A percentile compares a stretch with the other conserved stretches of the same genome.
These are phyloP conservation scores for Acronicta psi DNA, from an alignment of 2,888 invertebrate species.

Conservation along the genomic window DNA sequence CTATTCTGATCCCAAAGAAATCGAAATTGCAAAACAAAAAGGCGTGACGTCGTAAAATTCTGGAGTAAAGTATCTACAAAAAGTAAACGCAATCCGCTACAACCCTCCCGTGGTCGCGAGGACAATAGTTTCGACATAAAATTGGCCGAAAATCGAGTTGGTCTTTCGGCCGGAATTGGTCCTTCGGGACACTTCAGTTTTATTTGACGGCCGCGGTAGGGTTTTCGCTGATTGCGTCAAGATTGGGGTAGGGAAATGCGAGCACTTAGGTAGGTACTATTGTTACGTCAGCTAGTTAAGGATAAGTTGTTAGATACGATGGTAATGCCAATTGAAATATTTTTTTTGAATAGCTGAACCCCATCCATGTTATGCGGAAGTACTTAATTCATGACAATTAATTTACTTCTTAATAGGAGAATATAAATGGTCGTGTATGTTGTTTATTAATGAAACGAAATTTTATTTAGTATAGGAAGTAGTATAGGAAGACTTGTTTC, in stretches of 20 bases:
- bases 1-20: conserved; percentile 38
- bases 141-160: conserved; percentile 41
- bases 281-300: conserved; percentile 34
- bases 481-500: too few species aligned
- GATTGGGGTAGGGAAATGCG: conserved; percentile 54
- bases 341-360: not conserved
- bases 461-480: too few species aligned
- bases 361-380: too few species aligned
- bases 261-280: conserved; percentile 31
- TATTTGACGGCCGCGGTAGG: conserved; percentile 48
- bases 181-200: conserved; percentile 48
- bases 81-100: conserved; percentile 25
- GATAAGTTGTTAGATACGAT: conserved; percentile 19
- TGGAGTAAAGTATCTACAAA: conserved; percentile 2
- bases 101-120: conserved; percentile 17
- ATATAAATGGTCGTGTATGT: too few species aligned
- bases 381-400: too few species aligned
- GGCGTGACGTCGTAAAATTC: conserved; percentile 44
- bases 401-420: too few species aligned
- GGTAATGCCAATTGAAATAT: conserved; percentile 33
- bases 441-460: too few species aligned
- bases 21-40: conserved; percentile 50
- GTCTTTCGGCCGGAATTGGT: conserved; percentile 32
- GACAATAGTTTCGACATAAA: conserved; percentile 55
- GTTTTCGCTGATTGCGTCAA: conserved; percentile 57